Evolutionary conservation across 2,113 vertebrate genomes (phyloP).

Genomic region (Halichoeres trimaculatus): DNA sequence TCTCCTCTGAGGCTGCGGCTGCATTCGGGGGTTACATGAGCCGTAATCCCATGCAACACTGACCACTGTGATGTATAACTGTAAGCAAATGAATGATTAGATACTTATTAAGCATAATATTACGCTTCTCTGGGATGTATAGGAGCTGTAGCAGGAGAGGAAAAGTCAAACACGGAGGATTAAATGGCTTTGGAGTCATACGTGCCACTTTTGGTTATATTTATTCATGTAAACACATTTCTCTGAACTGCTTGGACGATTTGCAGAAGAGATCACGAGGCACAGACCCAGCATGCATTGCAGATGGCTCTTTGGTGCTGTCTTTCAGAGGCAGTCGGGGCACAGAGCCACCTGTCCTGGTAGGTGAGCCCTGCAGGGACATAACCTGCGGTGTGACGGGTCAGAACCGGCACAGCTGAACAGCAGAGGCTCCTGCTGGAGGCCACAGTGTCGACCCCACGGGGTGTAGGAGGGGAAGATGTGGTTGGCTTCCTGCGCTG

Average conservation of each 20-base stretch:
- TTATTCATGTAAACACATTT: slow-evolving; percentile 28
- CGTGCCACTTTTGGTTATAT: slow-evolving; percentile 10
- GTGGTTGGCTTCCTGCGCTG: slow-evolving; percentile 68
- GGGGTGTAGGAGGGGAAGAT: slow-evolving; percentile 80
- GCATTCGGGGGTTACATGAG: slow-evolving; percentile 35
- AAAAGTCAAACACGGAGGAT: background rate
- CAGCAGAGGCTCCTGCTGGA: slow-evolving; percentile 76
- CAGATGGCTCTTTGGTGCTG: slow-evolving; percentile 26
- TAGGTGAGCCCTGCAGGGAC: slow-evolving; percentile 74
- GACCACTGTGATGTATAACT: slow-evolving; percentile 42
- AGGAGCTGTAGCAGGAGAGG: background rate
- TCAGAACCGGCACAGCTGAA: slow-evolving; percentile 80
- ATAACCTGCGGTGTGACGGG: slow-evolving; percentile 71
- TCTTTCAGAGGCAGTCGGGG: slow-evolving; percentile 56
- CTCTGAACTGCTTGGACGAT: slow-evolving; percentile 22
- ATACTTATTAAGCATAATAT: slow-evolving; percentile 35
- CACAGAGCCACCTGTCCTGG: slow-evolving; percentile 72
- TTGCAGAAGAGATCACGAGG: slow-evolving; percentile 23
- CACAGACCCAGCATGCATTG: background rate
- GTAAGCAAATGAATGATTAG: slow-evolving; percentile 39
- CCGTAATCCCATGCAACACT: slow-evolving; percentile 48
- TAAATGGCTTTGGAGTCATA: slow-evolving; percentile 8
- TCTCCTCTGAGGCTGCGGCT: slow-evolving; percentile 54
- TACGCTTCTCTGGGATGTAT: background rate
- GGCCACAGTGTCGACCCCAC: slow-evolving; percentile 76